Conservation (phyloP, 2,888 invertebrate species). For the Andrena bucephala region DNA sequence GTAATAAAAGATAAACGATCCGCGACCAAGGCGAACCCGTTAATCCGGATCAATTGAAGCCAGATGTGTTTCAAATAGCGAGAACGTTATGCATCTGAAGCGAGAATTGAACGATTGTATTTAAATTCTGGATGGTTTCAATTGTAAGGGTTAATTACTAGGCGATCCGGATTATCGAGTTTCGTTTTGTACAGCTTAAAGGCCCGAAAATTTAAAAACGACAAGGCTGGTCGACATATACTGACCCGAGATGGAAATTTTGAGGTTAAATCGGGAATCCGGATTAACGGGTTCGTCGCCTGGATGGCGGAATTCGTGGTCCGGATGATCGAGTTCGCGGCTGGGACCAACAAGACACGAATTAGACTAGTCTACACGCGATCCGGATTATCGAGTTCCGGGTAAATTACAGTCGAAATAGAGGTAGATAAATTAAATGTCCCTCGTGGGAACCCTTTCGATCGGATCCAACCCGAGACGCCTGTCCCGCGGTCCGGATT, state of each 20-base stretch:
- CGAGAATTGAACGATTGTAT: too few species aligned
- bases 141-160: not conserved
- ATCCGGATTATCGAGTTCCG: not conserved
- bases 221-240: not conserved
- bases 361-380: not conserved
- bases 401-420: not conserved
- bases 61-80: not conserved
- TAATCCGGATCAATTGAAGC: slow-evolving; percentile 5
- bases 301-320: too few species aligned
- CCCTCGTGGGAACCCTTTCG: too few species aligned
- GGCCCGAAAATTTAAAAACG: not conserved
- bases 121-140: not conserved
- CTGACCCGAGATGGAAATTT: too few species aligned
- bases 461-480: too few species aligned
- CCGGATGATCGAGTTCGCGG: too few species aligned
- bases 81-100: not conserved
- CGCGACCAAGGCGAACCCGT: not conserved
- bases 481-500: not conserved
- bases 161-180: not conserved
- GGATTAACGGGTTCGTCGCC: too few species aligned
- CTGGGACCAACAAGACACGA: too few species aligned
- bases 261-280: too few species aligned
- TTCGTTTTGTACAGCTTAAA: not conserved
- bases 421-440: too few species aligned
- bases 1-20: slow-evolving; percentile 9